These are phyloP conservation scores for Mormyrops boulengeri DNA, from an alignment of 2,797 vertebrate genomes.

Conservation along the genomic window DNA sequence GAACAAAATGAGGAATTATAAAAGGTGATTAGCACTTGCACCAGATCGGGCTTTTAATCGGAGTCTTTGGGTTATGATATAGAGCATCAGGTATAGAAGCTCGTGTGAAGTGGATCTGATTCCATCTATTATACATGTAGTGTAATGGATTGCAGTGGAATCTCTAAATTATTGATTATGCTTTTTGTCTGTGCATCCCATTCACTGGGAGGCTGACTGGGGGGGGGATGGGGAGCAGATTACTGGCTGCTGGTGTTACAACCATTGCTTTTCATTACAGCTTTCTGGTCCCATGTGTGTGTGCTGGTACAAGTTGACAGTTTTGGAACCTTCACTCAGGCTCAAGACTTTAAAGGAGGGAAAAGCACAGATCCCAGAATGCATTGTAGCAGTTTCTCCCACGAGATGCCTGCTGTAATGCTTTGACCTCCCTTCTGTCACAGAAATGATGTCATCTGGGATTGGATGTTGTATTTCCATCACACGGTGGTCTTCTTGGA, in stretches of 20 bases:
- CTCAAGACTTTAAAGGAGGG: background rate
- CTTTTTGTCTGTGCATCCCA: slow-evolving; percentile 59
- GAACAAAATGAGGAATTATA: background rate
- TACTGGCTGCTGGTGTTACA: background rate
- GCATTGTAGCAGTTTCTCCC: background rate
- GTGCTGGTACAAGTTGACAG: background rate
- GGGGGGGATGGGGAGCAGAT: background rate
- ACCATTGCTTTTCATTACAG: background rate
- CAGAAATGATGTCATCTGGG: background rate
- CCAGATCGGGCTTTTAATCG: slow-evolving; percentile 27
- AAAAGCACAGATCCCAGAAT: too few species aligned
- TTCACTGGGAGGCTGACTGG: slow-evolving; percentile 28
- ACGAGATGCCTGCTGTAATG: background rate
- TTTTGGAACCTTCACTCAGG: background rate
- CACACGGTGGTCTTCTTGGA: background rate
- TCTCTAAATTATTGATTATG: slow-evolving; percentile 65
- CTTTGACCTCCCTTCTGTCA: background rate
- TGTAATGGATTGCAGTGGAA: slow-evolving; percentile 65
- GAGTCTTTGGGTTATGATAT: slow-evolving; percentile 35
- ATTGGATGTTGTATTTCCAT: background rate
- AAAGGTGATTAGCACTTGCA: background rate
- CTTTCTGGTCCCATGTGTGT: background rate
- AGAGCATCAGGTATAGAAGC: slow-evolving; percentile 43
- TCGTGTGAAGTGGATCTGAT: slow-evolving; percentile 42
- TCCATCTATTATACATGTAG: slow-evolving; percentile 68